These are phyloP conservation scores for Peromyscus californicus DNA, from an alignment of 2,113 vertebrate genomes.

Conservation along the genomic window DNA sequence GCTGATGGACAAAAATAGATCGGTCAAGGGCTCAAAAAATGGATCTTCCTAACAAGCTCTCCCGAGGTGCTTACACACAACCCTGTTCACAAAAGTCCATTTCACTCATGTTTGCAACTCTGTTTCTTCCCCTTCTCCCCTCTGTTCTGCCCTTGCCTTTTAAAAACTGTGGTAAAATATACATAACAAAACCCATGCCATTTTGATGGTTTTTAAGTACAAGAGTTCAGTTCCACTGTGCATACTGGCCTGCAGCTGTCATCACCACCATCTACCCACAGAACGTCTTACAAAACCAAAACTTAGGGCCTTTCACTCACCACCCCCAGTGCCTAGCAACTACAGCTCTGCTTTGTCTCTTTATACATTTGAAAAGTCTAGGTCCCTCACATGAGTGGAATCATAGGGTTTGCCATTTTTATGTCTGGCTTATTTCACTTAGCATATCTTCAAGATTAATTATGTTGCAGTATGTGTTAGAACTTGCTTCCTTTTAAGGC, in stretches of 20 bases:
- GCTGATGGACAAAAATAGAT: slow-evolving; percentile 24
- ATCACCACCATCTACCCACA: not conserved
- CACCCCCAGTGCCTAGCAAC: not conserved
- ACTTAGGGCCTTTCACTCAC: not conserved
- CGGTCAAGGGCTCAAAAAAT: not conserved
- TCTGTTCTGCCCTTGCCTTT: not conserved
- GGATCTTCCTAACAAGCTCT: not conserved
- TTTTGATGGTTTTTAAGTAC: not conserved
- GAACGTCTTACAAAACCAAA: not conserved
- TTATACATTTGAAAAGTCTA: not conserved
- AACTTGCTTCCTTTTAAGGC: slow-evolving; percentile 42
- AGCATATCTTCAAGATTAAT: not conserved
- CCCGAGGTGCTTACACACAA: not conserved
- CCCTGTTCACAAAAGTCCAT: not conserved
- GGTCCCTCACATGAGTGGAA: not conserved
- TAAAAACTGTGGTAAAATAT: not conserved
- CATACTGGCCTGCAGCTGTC: too few species aligned
- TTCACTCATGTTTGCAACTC: not conserved
- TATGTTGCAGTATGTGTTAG: not conserved
- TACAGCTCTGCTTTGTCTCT: not conserved
- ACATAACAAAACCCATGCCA: not conserved
- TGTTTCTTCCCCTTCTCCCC: not conserved
- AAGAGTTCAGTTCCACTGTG: not conserved
- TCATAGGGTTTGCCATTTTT: not conserved
- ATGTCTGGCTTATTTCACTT: not conserved